Evolutionary conservation across 2,113 vertebrate species (phyloP), one percentile per base, ranked within the genome.

Genomic region (Empidonax alnorum): DNA sequence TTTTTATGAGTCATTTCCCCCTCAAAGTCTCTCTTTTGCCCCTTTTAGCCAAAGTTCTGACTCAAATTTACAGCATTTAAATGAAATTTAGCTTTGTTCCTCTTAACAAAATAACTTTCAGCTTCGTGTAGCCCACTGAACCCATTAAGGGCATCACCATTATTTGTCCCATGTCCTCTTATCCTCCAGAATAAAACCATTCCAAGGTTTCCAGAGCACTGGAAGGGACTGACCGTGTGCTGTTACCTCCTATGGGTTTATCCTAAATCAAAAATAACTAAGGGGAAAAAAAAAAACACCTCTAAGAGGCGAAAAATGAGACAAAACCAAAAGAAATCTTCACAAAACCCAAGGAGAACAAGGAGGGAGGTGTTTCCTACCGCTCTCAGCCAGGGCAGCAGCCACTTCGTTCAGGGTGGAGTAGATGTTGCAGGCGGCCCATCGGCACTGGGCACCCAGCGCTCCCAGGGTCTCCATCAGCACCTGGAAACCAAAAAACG

Each of bases 361-460:
- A 37, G 75, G 9, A 53, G 9, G 27, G 12, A 4, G 46, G 49
- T 5, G 63, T 39, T 30, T 23, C 98, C 97, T 97, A 99, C 99
- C 99, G 61, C 98, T 99, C 96, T 99, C 99, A 5, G 99, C 99
- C 37, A 99, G 97, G 66, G 99, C 99, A 33, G 99, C 99, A 25
- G 99, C 99, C 96, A 99, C 99, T 87, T 99, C 99, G 4, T 99
- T 99, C 46, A 99, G 99, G 42, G 99, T 99, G 62, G 99, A 99
- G 97, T 99, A 99, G 97, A 99, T 99, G 98, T 99, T 99, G 95
- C 99, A 99, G 33, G 99, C 99, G 2, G 99, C 99, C 99, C 99
- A 99, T 35, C 99, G 97, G 97, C 99, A 99, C 97, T 99, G 99
- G 14, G 99, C 99, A 0, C 99, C 99, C 96, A 99, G 53, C 4